Evolutionary conservation across 2,888 invertebrate species (phyloP), one percentile per base, ranked within the genome.

Genomic region (Protodeltote pygarga): DNA sequence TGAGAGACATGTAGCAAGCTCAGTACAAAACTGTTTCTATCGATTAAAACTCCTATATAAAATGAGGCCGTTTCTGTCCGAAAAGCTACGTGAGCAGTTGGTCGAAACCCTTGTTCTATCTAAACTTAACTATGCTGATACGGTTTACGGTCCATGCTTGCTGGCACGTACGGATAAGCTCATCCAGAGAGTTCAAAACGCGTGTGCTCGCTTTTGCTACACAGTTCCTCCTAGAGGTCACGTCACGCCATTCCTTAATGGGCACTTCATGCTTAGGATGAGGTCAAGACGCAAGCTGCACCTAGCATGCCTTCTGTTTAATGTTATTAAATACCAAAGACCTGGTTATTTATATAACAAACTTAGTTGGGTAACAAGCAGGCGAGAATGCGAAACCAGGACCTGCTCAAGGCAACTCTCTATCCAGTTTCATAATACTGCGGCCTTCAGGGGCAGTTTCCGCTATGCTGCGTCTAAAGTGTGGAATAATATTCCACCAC

Each of bases 201-300:
- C 53, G 1, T 58, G 48, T 16, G 35, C 46, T 1, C 32, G 51
- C 1, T 60, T 34, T 19, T 55, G 55, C 24, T 60, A 37, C 13
- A 23, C 10, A 1, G 21, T 49, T n/a, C 52, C 52, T 2, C 16
- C 23, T 8, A 35, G 53, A 32, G 25, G 15, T 9, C 40, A 45
- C 11, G 28, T 59, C 2, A 53, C 53, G 5, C 53, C 58, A 2
- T 47, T 31, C 25, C 29, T 47, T 5, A 38, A 28, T 13, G 28
- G 23, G 4, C 39, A 34, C 3, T 2, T 9, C 4, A 11, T 47
- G 3, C 11, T 47, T 9, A 40, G 48, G 5, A 40, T 39, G 27
- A 11, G 38, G 8, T 5, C 13, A 1, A 20, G 39, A 15, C 20
- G 39, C 2, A 20, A 9, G 13, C 1, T 23, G 5, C 33, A 33